Percentiles rank a stretch among this genome's conserved stretches.
Evolutionary conservation across 1,140 invertebrate species (phyloP).

Genomic region (Drosophila murphyi): DNA sequence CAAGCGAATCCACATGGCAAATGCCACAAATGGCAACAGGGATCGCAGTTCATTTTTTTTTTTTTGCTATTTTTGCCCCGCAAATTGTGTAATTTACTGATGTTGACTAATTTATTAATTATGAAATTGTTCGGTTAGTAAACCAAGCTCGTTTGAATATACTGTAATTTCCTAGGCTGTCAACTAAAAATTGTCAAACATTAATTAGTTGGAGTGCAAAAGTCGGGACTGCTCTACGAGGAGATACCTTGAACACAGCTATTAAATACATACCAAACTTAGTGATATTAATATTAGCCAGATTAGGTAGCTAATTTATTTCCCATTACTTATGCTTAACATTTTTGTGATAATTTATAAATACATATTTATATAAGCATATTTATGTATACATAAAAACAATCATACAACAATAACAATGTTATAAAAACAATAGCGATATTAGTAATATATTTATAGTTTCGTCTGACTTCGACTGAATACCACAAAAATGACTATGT

Average conservation of each 20-base stretch:
- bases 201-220: too few species aligned
- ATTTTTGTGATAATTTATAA: too few species aligned
- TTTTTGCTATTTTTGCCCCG: not conserved
- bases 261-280: too few species aligned
- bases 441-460: not conserved
- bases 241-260: too few species aligned
- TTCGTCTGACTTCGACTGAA: not conserved
- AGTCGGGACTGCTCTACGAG: too few species aligned
- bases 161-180: too few species aligned
- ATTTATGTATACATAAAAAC: too few species aligned
- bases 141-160: not conserved
- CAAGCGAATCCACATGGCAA: constrained; percentile 35
- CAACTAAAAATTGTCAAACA: too few species aligned
- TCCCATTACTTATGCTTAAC: too few species aligned
- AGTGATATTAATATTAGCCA: too few species aligned
- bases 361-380: too few species aligned
- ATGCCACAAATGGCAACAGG: constrained; percentile 25
- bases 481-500: not conserved
- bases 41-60: constrained; percentile 12
- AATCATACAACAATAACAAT: not conserved
- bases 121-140: not conserved
- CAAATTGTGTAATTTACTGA: not conserved
- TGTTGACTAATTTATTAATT: constrained; percentile 7
- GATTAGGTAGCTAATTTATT: too few species aligned
- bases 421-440: not conserved